These are phyloP conservation scores for Rhinopithecus roxellana DNA, from an alignment of 2,113 vertebrate species.

Conservation along the genomic window DNA sequence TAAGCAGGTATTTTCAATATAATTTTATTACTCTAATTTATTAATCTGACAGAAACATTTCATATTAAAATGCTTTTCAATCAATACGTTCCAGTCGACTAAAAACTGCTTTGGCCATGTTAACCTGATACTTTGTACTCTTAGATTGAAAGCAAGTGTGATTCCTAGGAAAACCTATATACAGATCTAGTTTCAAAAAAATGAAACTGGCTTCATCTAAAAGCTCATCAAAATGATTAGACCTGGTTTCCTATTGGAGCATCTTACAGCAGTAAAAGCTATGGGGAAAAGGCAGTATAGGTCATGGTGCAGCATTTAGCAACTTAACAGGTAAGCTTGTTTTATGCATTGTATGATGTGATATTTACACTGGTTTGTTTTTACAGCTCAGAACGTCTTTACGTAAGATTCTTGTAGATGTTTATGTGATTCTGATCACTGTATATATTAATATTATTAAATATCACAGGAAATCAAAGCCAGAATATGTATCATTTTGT, in stretches of 20 bases:
- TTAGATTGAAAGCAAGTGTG: slow-evolving; percentile 51
- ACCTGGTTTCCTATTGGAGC: neutral
- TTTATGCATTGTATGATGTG: neutral
- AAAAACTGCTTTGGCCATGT: slow-evolving; percentile 59
- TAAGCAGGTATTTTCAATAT: slow-evolving; percentile 58
- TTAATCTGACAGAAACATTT: slow-evolving; percentile 69
- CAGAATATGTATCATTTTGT: slow-evolving; percentile 3
- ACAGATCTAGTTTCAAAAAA: neutral
- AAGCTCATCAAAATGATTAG: neutral
- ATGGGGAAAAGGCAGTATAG: neutral
- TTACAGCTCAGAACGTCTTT: neutral
- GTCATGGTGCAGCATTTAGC: neutral
- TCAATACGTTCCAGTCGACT: slow-evolving; percentile 65
- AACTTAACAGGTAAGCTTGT: neutral
- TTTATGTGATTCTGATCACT: slow-evolving; percentile 2
- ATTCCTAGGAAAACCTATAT: slow-evolving; percentile 15
- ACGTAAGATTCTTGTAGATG: neutral
- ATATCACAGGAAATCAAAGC: neutral
- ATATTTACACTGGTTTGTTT: slow-evolving; percentile 36
- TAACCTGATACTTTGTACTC: slow-evolving; percentile 35
- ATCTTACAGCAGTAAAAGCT: neutral
- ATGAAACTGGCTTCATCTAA: neutral
- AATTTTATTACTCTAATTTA: slow-evolving; percentile 71
- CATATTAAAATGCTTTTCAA: slow-evolving; percentile 65
- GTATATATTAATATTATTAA: neutral